Conservation (phyloP, 1,140 invertebrate species). For the Sminthurinus signatus region DNA sequence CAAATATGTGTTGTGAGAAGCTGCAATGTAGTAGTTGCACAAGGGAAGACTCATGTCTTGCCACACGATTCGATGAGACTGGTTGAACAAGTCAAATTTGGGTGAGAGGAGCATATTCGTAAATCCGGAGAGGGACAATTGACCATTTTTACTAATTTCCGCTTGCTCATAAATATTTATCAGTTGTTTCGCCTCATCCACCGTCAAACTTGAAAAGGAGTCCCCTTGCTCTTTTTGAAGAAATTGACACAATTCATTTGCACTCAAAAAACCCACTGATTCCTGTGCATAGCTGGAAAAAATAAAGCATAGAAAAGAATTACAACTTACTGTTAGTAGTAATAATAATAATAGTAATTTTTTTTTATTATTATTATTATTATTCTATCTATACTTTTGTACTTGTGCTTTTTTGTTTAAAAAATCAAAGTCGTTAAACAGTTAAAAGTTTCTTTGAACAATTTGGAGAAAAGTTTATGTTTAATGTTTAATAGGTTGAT, state of each 20-base stretch:
- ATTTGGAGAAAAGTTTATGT: no score
- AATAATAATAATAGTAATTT: no score
- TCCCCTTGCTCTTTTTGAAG: constrained; percentile 42
- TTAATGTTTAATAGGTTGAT: no score
- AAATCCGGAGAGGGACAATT: constrained; percentile 45
- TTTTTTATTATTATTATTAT: no score
- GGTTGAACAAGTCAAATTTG: constrained; percentile 47
- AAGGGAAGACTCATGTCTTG: constrained; percentile 60
- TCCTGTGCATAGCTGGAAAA: no score
- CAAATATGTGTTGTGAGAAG: constrained; percentile 62
- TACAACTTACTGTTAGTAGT: no score
- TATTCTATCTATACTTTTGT: no score
- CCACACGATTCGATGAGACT: constrained; percentile 46
- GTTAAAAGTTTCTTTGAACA: no score
- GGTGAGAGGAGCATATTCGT: constrained; percentile 46
- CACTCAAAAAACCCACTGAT: constrained; percentile 24
- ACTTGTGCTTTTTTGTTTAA: no score
- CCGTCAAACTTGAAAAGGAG: constrained; percentile 38
- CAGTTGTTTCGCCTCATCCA: constrained; percentile 43
- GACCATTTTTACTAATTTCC: constrained; percentile 41
- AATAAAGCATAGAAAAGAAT: no score
- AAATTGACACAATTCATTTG: constrained; percentile 40
- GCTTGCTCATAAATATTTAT: constrained; percentile 47
- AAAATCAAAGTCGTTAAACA: no score
- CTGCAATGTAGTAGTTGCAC: constrained; percentile 58